A percentile compares a stretch with the other conserved stretches of the same genome.
Evolutionary conservation across 1,140 invertebrate species (phyloP).

Genomic region (Matsumurasca onukii): DNA sequence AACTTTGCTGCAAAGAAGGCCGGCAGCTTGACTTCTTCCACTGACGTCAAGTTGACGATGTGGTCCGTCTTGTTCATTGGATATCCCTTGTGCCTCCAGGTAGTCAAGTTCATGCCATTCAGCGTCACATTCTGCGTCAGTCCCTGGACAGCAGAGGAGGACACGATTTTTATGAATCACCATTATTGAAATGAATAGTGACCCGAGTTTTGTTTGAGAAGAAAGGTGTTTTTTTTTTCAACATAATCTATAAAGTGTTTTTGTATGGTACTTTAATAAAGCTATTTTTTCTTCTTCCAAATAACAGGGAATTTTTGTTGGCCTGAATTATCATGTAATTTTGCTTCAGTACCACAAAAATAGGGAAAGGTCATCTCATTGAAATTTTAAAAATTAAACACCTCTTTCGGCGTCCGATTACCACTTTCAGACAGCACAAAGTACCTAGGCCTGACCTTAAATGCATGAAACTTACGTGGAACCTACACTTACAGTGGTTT

Average conservation of each 20-base stretch:
- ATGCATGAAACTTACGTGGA: no score
- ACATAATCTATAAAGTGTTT: background rate
- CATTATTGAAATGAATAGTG: background rate
- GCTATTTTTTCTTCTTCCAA: background rate
- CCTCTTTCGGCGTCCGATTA: no score
- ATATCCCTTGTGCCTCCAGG: constrained; percentile 9
- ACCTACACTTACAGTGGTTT: no score
- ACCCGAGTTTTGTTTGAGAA: background rate
- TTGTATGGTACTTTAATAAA: background rate
- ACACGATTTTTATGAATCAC: background rate
- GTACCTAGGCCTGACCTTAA: no score
- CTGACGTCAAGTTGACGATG: background rate
- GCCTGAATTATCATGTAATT: no score
- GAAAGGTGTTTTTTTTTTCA: background rate
- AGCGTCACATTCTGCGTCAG: constrained; percentile 6
- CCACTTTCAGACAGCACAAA: no score
- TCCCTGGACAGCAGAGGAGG: background rate
- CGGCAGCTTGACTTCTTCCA: background rate
- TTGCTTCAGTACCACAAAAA: no score
- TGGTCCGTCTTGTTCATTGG: background rate
- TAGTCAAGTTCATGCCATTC: background rate
- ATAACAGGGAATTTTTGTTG: background rate
- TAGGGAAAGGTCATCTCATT: no score
- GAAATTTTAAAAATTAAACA: no score
- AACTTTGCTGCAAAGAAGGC: background rate